Evolutionary conservation across 2,888 invertebrate species (phyloP).

Genomic region (Aphodius sticticus): DNA sequence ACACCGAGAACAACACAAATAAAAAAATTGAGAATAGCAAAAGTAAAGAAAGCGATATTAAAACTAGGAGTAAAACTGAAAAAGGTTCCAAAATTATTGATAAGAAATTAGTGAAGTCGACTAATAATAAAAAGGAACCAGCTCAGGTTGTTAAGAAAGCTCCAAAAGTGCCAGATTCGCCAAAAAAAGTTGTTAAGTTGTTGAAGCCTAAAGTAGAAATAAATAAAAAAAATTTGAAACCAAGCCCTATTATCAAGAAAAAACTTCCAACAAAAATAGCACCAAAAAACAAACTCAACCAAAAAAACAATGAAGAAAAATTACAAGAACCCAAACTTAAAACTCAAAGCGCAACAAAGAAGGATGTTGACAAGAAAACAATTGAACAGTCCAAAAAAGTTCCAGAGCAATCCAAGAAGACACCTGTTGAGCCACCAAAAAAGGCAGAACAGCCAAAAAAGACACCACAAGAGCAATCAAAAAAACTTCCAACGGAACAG

Average conservation of each 20-base stretch:
- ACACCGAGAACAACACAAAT: slow-evolving; percentile 31
- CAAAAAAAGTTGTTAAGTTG: background rate
- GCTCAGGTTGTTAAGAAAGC: background rate
- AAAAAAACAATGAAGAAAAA: slow-evolving; percentile 15
- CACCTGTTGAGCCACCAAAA: slow-evolving; percentile 8
- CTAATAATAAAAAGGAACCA: background rate
- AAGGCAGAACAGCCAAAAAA: background rate
- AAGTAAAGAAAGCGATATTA: background rate
- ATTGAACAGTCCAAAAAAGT: background rate
- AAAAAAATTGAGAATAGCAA: background rate
- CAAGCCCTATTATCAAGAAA: background rate
- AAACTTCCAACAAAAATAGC: slow-evolving; percentile 29
- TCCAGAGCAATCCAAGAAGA: background rate
- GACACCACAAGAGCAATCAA: slow-evolving; percentile 44
- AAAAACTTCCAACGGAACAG: slow-evolving; percentile 33
- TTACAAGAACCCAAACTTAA: slow-evolving; percentile 18
- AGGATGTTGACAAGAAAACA: slow-evolving; percentile 13
- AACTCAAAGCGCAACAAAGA: slow-evolving; percentile 9
- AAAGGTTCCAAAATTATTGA: background rate
- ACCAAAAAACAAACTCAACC: slow-evolving; percentile 28
- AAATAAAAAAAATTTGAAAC: background rate
- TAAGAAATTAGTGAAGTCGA: background rate
- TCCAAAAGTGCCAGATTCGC: too few species aligned
- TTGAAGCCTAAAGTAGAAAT: background rate
- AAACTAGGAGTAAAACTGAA: background rate